Evolutionary conservation across 1,140 invertebrate species (phyloP).

Genomic region (Leucophenga varia): DNA sequence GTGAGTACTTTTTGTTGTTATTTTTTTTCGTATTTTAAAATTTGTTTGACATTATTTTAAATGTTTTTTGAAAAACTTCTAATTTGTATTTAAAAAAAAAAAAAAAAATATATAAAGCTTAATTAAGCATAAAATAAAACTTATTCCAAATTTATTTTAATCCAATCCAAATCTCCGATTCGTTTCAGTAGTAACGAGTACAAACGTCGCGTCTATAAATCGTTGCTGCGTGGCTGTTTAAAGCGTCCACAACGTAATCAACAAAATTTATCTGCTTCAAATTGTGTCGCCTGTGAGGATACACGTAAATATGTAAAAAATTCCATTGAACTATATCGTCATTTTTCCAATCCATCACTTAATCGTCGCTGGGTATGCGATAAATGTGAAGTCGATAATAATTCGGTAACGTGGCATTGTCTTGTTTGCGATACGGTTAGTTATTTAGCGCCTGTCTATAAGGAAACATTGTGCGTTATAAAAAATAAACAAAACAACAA

Average conservation of each 20-base stretch:
- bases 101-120: too few relatives aligned
- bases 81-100: too few relatives aligned
- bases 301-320: conserved; percentile 51
- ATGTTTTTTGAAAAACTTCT: too few relatives aligned
- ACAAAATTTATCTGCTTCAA: conserved; percentile 39
- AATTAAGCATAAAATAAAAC: too few relatives aligned
- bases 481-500: too few relatives aligned
- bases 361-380: conserved; percentile 52
- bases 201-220: conserved; percentile 49
- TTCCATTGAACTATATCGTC: conserved; percentile 48
- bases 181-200: conserved; percentile 22
- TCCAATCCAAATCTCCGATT: conserved; percentile 5
- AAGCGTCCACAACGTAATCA: conserved; percentile 48
- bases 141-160: conserved; percentile 11
- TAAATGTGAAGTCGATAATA: conserved; percentile 45
- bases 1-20: too few relatives aligned
- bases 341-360: conserved; percentile 51
- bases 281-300: conserved; percentile 51
- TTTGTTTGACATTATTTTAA: too few relatives aligned
- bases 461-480: conserved; percentile 36
- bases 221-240: conserved; percentile 47
- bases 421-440: conserved; percentile 54
- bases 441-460: conserved; percentile 54
- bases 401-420: conserved; percentile 55
- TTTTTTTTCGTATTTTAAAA: too few relatives aligned